Conservation (phyloP, 2,888 invertebrate genomes). For the Erpobdella octoculata region DNA sequence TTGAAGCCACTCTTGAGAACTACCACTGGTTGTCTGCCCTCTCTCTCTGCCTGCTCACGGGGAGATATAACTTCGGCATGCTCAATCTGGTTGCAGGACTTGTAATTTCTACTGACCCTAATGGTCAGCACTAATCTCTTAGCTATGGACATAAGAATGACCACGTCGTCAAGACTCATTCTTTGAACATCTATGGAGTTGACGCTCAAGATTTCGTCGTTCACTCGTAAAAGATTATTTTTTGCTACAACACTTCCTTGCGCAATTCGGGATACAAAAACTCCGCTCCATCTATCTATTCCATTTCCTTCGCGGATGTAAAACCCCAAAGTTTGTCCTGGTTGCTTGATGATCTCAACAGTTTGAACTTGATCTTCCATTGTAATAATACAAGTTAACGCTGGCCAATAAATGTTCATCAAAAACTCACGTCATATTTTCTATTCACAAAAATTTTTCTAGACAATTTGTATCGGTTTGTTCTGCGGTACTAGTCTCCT, state of each 20-base stretch:
- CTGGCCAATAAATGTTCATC: too few relatives aligned
- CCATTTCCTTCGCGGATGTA: slow-evolving; percentile 99
- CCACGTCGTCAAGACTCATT: slow-evolving; percentile 97
- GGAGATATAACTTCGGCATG: slow-evolving; percentile 43
- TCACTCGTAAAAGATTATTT: slow-evolving; percentile 90
- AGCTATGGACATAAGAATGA: slow-evolving; percentile 98
- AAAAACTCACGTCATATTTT: not conserved
- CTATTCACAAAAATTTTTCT: not conserved
- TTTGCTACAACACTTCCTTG: slow-evolving; percentile 92
- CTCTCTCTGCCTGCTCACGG: slow-evolving; percentile 40
- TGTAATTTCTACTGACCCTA: slow-evolving; percentile 45
- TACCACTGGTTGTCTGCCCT: slow-evolving; percentile 45
- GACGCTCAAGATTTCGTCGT: slow-evolving; percentile 94
- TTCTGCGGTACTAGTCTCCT: too few relatives aligned
- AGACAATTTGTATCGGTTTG: not conserved
- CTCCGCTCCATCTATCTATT: slow-evolving; percentile 85
- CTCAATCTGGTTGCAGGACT: slow-evolving; percentile 43
- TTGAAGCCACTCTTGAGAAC: slow-evolving; percentile 45
- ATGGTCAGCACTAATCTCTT: slow-evolving; percentile 86
- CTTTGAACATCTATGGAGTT: slow-evolving; percentile 93
- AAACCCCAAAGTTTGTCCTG: slow-evolving; percentile 92
- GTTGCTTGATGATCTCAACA: slow-evolving; percentile 96
- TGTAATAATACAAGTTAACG: too few relatives aligned
- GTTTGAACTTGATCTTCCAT: slow-evolving; percentile 43
- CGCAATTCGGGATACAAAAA: slow-evolving; percentile 92